A percentile compares a stretch with the other conserved stretches of the same genome.
Conservation (phyloP, 2,797 vertebrate genomes). For the Rhinatrema bivittatum region DNA sequence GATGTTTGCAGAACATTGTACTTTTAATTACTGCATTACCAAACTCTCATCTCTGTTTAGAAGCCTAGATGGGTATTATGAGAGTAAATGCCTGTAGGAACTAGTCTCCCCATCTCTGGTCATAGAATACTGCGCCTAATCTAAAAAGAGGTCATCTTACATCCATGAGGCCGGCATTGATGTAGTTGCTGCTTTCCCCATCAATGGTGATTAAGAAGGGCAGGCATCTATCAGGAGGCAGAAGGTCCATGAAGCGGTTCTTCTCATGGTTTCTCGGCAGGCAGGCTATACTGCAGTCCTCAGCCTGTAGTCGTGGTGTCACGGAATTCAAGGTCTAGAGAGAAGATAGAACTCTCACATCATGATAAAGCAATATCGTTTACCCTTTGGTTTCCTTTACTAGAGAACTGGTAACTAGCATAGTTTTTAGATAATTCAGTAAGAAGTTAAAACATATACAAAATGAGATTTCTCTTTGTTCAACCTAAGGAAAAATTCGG, state of each 20-base stretch:
- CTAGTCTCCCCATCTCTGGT: no score
- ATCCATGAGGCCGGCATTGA: slow-evolving; percentile 85
- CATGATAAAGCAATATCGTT: slow-evolving; percentile 2
- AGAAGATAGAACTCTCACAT: slow-evolving; percentile 10
- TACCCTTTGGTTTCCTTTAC: no score
- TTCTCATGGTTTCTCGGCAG: slow-evolving; percentile 98
- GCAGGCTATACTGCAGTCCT: slow-evolving; percentile 97
- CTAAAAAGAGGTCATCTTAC: slow-evolving; percentile 63
- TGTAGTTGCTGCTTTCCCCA: slow-evolving; percentile 98
- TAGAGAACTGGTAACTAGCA: no score
- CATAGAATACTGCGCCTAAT: slow-evolving; percentile 1
- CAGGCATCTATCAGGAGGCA: slow-evolving; percentile 95
- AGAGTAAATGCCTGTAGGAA: no score
- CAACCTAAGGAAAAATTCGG: no score
- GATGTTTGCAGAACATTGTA: slow-evolving; percentile 4
- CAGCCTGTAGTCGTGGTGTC: slow-evolving; percentile 92
- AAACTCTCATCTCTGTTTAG: no score
- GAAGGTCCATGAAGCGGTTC: slow-evolving; percentile 97
- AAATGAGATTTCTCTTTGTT: no score
- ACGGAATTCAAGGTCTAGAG: slow-evolving; percentile 94
- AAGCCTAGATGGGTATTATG: no score
- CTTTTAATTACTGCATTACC: slow-evolving; percentile 12
- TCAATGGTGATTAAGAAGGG: slow-evolving; percentile 98
- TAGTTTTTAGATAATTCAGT: no score
- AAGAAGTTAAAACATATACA: no score